Evolutionary conservation across 2,888 invertebrate genomes (phyloP), one percentile per base, ranked within the genome.

Genomic region (Ophion slaviceki): DNA sequence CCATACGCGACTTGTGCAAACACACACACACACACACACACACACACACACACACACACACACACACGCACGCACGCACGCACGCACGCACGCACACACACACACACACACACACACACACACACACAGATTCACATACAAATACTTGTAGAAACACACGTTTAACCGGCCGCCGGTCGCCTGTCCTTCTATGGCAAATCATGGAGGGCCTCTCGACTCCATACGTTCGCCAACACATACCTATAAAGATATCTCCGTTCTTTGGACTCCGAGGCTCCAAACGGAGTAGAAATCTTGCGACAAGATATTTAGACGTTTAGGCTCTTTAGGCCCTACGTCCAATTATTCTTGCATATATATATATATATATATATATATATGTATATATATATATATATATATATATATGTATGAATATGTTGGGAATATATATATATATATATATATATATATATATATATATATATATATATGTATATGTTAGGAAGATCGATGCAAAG

Each of bases 151-250:
- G 57, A 74, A 28, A 79, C 67, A 71, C 70, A 59, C 86, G 88
- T 85, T 89, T 88, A 88, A 89, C 87, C 87, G 90, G 89, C 90
- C 88, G 88, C 91, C 90, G 88, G 89, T 90, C 89, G 83, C 88
- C 91, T 80, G 89, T 90, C 91, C 91, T 91, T 92, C 90, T 92
- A 92, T 91, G 91, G 91, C 90, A 91, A 91, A 90, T 88, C 89
- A 87, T 87, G 83, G 82, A 80, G 72, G 81, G 79, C 71, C 80
- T 80, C 86, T 78, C 87, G 82, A 81, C 78, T 57, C 70, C 28
- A 62, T 68, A 72, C 87, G 88, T 88, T 90, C 90, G 87, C 88
- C 61, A 53, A 88, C 86, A 71, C 88, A 87, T 87, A 66, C 88
- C 82, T 81, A 88, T 87, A 72, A 71, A 82, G 79, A 84, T 84